Evolutionary conservation across 64 coral and sea anemone species (phyloP), one percentile per base, ranked within the genome.

Genomic region (Acropora yongei): DNA sequence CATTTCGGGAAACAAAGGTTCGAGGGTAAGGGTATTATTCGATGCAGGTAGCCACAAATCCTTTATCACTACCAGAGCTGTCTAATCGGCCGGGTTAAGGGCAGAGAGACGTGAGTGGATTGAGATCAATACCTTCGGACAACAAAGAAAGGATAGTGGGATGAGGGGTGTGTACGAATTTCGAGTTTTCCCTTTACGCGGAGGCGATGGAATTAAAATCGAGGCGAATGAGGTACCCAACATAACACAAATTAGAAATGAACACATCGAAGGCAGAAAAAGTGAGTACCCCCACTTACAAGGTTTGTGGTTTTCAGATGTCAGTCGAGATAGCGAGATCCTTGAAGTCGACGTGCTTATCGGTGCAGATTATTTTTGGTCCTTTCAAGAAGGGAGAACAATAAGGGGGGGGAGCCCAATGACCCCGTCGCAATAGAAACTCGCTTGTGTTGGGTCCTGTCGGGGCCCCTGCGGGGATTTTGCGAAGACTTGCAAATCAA

Each of bases 251-350:
- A 18, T 14, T 12, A 53, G 50, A 8, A 40, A 83, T 6, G 80
- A 30, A 12, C 43, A 83, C 6, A 83, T 83, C 18, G 80, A 83
- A 18, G 43, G 40, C 13, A 68, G 7, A 20, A 83, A 83, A 68
- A 17, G 49, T 14, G 40, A 68, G 30, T 83, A 83, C 80, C n/a
- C 18, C 1, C 80, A 83, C 57, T 68, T 83, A 42, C n/a, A 63
- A 83, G 80, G 80, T 55, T 51, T 83, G 53, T 83, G 80, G 80
- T 83, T 83, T 83, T 83, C 50, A 19, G 80, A 83, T 45, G 49
- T 83, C 6, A 68, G n/a, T 2, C 17, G 80, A 2, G 51, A 68
- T 19, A 51, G 30, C 17, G 53, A 60, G 30, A 58, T 61, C 30
- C 1, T 83, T 61, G 53, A 12, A 19, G 80, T 83, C 19, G 80